Conservation (phyloP, 2,113 vertebrate genomes). For the Pedionomus torquatus region DNA sequence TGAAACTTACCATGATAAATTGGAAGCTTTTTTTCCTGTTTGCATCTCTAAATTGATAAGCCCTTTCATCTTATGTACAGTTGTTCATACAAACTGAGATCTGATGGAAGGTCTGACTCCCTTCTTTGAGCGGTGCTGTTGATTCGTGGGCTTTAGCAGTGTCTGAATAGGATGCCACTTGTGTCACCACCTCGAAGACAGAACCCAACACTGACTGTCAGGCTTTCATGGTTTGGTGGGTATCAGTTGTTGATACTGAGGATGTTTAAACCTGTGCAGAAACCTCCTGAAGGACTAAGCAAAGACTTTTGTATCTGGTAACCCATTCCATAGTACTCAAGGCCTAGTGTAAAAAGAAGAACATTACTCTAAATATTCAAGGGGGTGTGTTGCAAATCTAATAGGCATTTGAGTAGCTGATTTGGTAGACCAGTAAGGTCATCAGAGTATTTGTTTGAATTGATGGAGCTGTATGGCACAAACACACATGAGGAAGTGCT, state of each 20-base stretch:
- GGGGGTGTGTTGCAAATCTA: not conserved
- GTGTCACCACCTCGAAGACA: not conserved
- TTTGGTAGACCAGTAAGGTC: not conserved
- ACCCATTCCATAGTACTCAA: not conserved
- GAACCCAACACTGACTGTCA: not conserved
- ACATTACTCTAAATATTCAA: not conserved
- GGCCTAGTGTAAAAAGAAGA: not conserved
- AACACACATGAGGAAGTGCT: accelerated
- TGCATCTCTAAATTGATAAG: conserved; percentile 56
- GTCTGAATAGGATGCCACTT: not conserved
- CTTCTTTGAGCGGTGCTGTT: not conserved
- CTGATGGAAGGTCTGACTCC: not conserved
- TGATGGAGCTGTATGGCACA: not conserved
- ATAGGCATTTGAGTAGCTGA: not conserved
- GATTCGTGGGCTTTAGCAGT: not conserved
- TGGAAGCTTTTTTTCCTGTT: conserved; percentile 48
- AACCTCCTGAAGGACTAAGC: not conserved
- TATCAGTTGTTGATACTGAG: not conserved
- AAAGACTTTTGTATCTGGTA: not conserved
- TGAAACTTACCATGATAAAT: conserved; percentile 59
- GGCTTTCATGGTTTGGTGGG: not conserved
- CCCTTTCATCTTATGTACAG: conserved; percentile 40
- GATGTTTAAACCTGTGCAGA: not conserved
- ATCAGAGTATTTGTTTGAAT: not conserved
- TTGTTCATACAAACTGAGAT: conserved; percentile 39